Conservation (phyloP, 2,888 invertebrate genomes). For the Rhynchonema sp. region DNA sequence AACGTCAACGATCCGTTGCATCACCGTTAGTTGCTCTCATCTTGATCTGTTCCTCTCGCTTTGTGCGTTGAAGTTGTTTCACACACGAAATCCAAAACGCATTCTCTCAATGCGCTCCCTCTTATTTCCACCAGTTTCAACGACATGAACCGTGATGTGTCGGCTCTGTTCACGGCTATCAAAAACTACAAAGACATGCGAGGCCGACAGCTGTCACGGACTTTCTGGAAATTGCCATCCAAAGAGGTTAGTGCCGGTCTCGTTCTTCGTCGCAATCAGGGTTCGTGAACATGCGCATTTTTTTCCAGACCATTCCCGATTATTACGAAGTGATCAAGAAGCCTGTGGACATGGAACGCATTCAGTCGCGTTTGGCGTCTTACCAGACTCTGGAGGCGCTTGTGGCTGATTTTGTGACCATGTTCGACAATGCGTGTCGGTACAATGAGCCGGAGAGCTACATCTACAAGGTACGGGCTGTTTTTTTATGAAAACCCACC, state of each 20-base stretch:
- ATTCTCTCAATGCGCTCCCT: too few relatives aligned
- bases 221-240: conserved; percentile 82
- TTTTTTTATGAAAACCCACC: background rate
- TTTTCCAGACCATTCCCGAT: conserved; percentile 72
- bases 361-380: background rate
- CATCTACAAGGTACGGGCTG: conserved; percentile 44
- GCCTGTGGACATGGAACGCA: background rate
- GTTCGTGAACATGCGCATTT: too few relatives aligned
- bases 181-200: conserved; percentile 67
- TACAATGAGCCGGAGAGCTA: conserved; percentile 79
- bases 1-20: too few relatives aligned
- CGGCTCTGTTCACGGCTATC: conserved; percentile 74
- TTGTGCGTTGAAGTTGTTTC: too few relatives aligned
- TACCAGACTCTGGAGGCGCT: conserved; percentile 6
- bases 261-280: too few relatives aligned
- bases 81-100: too few relatives aligned
- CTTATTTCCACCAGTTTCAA: too few relatives aligned
- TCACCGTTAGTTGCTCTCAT: too few relatives aligned
- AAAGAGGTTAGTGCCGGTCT: conserved; percentile 41
- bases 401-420: conserved; percentile 38
- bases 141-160: too few relatives aligned
- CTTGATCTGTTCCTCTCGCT: too few relatives aligned
- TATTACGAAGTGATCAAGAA: conserved; percentile 71
- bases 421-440: conserved; percentile 94
- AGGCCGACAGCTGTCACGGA: conserved; percentile 69